These are phyloP conservation scores for Drosophila helvetica DNA, from an alignment of 2,888 invertebrate genomes.

Conservation along the genomic window DNA sequence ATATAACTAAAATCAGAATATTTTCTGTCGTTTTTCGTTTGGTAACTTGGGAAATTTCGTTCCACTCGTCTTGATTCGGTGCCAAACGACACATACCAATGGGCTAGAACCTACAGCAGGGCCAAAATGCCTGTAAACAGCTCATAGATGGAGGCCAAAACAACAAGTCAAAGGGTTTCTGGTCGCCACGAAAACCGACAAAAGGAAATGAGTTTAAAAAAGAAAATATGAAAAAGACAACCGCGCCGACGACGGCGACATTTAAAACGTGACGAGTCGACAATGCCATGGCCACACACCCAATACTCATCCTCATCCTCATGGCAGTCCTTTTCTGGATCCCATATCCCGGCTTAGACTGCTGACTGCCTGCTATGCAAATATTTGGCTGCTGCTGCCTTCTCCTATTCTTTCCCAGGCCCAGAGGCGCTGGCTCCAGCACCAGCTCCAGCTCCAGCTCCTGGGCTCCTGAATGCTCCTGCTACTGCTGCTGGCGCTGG, in stretches of 20 bases:
- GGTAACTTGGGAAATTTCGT: no score
- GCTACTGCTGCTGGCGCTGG: slow-evolving; percentile 64
- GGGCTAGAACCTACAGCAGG: background rate
- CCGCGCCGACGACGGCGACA: slow-evolving; percentile 59
- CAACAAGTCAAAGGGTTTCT: slow-evolving; percentile 25
- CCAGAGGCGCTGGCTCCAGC: slow-evolving; percentile 34
- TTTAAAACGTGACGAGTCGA: slow-evolving; percentile 65
- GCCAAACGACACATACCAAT: background rate
- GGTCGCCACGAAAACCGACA: slow-evolving; percentile 33
- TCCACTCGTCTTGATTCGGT: background rate
- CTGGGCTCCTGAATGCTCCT: slow-evolving; percentile 58
- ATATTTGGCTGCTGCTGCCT: slow-evolving; percentile 52
- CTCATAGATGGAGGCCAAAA: background rate
- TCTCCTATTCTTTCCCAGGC: slow-evolving; percentile 57
- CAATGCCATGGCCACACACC: slow-evolving; percentile 14
- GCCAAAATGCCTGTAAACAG: background rate
- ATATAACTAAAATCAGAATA: no score
- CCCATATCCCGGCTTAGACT: slow-evolving; percentile 14
- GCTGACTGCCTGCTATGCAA: slow-evolving; percentile 57
- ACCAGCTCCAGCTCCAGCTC: background rate
- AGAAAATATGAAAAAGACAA: slow-evolving; percentile 58
- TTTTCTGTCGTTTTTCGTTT: no score
- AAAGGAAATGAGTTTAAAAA: slow-evolving; percentile 67
- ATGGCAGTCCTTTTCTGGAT: background rate
- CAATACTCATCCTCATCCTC: background rate